A percentile compares a stretch with the other conserved stretches of the same genome.
Evolutionary conservation across 2,888 invertebrate species (phyloP).

Genomic region (Campaea margaritaria): DNA sequence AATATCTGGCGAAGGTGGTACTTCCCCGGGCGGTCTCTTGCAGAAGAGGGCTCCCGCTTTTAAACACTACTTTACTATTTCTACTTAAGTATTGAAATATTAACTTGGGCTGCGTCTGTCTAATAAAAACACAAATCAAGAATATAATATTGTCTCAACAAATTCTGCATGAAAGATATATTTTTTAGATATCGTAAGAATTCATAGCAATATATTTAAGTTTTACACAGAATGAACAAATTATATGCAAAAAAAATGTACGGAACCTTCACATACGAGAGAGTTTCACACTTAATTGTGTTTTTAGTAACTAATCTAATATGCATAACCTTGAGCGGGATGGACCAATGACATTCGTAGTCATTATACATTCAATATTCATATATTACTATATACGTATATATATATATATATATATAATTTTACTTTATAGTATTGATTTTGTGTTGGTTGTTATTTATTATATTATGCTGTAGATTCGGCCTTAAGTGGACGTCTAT

Average conservation of each 20-base stretch:
- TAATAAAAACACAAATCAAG: too few relatives aligned
- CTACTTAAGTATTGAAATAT: too few relatives aligned
- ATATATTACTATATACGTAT: background rate
- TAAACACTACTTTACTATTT: too few relatives aligned
- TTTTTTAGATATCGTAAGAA: too few relatives aligned
- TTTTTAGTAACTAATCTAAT: slow-evolving; percentile 16
- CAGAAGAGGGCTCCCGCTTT: too few relatives aligned
- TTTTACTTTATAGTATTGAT: slow-evolving; percentile 13
- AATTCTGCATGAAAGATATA: too few relatives aligned
- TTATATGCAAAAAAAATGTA: background rate
- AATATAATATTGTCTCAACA: too few relatives aligned
- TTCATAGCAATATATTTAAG: too few relatives aligned
- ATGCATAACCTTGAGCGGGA: slow-evolving; percentile 16
- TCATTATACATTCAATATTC: slow-evolving; percentile 10
- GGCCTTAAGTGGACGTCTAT: slow-evolving; percentile 13
- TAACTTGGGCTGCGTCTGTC: too few relatives aligned
- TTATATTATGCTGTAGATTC: slow-evolving; percentile 8
- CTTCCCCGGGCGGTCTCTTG: too few relatives aligned
- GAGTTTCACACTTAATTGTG: background rate
- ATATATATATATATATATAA: background rate
- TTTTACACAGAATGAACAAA: too few relatives aligned
- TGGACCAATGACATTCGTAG: slow-evolving; percentile 13
- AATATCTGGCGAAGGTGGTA: too few relatives aligned
- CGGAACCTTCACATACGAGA: slow-evolving; percentile 4
- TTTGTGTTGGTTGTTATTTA: slow-evolving; percentile 13